phyloP scores from a whole-genome alignment of 2,113 vertebrate species.

The Petroica traversi region DNA sequence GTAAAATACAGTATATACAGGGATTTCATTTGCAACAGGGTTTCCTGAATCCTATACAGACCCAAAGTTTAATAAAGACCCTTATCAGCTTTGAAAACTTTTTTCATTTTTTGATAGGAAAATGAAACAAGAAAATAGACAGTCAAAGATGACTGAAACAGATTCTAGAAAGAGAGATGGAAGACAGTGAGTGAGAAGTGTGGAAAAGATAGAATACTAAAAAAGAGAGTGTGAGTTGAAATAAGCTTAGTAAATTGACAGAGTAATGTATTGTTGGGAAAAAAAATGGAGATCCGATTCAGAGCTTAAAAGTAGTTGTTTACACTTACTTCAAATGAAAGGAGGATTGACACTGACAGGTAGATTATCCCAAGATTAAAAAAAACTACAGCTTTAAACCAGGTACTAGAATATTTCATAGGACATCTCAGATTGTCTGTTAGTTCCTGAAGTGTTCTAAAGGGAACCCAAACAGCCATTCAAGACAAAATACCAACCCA shows the following conservation, averaged over 20 bases:
- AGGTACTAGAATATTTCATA: background rate
- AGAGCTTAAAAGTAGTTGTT: background rate
- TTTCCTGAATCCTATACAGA: background rate
- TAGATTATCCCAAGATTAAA: background rate
- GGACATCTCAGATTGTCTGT: background rate
- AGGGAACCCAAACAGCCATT: background rate
- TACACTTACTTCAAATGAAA: background rate
- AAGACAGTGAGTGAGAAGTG: background rate
- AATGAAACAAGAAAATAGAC: background rate
- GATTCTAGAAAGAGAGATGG: background rate
- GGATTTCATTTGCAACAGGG: background rate
- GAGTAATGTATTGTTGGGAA: background rate
- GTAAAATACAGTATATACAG: background rate
- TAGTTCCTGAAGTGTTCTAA: background rate
- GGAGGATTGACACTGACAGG: background rate
- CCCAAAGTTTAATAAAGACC: background rate
- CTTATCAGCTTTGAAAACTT: background rate
- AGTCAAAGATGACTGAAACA: background rate
- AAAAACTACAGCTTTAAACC: background rate
- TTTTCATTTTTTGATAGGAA: background rate
- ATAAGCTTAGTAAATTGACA: background rate
- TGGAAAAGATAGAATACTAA: background rate
- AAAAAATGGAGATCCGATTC: background rate
- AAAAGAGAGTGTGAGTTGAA: background rate
- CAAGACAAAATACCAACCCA: background rate